phyloP scores from a whole-genome alignment of 2,113 vertebrate genomes.

The Ivindomyrus marchei region DNA sequence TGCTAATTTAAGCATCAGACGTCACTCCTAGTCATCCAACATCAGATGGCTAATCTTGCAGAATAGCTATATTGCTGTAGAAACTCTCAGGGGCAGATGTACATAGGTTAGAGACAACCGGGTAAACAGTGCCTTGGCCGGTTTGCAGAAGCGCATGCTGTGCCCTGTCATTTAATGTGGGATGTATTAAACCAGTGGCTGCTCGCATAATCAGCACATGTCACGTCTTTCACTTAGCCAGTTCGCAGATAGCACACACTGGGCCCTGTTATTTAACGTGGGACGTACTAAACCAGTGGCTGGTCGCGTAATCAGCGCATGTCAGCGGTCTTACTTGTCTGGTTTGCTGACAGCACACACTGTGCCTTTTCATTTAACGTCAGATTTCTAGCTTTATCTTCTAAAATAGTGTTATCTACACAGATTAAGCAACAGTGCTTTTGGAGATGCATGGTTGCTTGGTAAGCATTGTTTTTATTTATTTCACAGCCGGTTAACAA shows the following conservation, averaged over 20 bases:
- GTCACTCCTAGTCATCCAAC: background rate
- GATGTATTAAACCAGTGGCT: background rate
- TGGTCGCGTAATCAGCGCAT: too few species aligned
- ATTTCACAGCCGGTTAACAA: background rate
- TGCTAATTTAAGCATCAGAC: background rate
- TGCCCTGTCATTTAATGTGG: background rate
- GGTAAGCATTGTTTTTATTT: background rate
- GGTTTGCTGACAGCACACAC: background rate
- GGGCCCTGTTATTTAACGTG: too few species aligned
- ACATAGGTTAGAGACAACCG: background rate
- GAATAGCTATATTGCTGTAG: background rate
- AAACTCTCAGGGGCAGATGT: background rate
- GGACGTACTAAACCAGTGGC: too few species aligned
- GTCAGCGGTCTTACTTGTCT: too few species aligned
- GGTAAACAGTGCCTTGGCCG: background rate
- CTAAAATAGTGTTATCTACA: background rate
- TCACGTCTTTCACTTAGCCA: background rate
- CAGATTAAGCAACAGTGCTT: background rate
- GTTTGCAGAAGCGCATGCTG: background rate
- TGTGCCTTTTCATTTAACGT: background rate
- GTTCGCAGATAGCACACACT: background rate
- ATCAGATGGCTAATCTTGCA: background rate
- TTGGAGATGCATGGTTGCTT: background rate
- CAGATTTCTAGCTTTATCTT: background rate
- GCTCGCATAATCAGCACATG: background rate